Base-by-base conservation (phyloP, 2,888 invertebrate species). In the Macaria liturata region DNA sequence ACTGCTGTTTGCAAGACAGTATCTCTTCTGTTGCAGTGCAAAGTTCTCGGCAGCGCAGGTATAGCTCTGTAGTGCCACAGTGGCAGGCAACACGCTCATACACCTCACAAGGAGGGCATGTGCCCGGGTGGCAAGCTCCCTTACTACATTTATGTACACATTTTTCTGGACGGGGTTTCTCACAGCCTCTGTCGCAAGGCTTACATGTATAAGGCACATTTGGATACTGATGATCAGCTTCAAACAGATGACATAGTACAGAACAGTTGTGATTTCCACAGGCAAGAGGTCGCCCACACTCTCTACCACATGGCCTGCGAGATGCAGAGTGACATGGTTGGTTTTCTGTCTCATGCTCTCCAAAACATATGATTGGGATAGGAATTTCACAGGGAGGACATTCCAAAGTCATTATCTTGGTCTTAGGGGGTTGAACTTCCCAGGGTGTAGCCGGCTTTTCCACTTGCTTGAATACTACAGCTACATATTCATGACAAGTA, bases 221-320 rank as follows among this genome's bases (percentile, higher is more conserved):
- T 88, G 84, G 86, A 54, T 84, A 84, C 9, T 79, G 67, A 46
- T 80, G 62, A 68, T 81, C 70, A n/a, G 68, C 57, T 32, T 54
- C 65, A 46, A 80, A 72, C 0, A 92, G 83, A 68, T 98, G 98
- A 78, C 98, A 98, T 9, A 93, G 83, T 50, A 94, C 76, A 9
- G 87, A 78, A 79, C 98, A 98, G 0, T 75, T 88, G 77, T 99
- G 99, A 76, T 96, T 96, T 1, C 94, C 94, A 81, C 98, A 98
- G 1, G 89, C 76, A 9, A 99, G 86, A 3, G 86, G 76, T 54
- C 94, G 93, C 0, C 94, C 95, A 84, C 99, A 99, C 20, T 92
- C 88, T 67, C 96, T 91, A 1, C 96, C 96, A 78, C 99, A 99
- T 5, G 96, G 96, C 4, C 93, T 91, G 0, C 95, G 93, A 54